Evolutionary conservation across 2,888 invertebrate species (phyloP).

Genomic region (Cephus spinipes): DNA sequence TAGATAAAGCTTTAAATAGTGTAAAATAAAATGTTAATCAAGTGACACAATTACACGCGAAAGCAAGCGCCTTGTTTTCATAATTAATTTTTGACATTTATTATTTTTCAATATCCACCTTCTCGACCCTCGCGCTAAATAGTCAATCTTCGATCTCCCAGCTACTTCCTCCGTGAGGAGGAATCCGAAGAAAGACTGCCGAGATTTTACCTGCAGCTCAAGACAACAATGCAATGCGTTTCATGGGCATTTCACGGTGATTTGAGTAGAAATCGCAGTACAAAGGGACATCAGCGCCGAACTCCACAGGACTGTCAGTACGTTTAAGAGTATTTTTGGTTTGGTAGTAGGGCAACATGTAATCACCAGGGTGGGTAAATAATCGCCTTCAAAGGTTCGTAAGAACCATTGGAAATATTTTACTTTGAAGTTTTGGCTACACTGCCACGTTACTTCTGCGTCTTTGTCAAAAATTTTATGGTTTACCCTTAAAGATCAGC

Average conservation of each 20-base stretch:
- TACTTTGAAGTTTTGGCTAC: slow-evolving; percentile 2
- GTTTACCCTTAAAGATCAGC: slow-evolving; percentile 33
- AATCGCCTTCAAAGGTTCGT: slow-evolving; percentile 38
- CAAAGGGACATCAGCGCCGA: slow-evolving; percentile 48
- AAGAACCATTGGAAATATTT: slow-evolving; percentile 2
- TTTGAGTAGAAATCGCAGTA: slow-evolving; percentile 61
- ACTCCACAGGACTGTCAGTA: slow-evolving; percentile 29
- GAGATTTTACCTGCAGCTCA: slow-evolving; percentile 10
- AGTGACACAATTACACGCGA: background rate
- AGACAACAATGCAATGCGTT: slow-evolving; percentile 50
- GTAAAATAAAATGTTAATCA: slow-evolving; percentile 2
- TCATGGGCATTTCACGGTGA: slow-evolving; percentile 61
- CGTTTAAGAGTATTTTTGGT: slow-evolving; percentile 31
- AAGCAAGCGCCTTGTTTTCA: too few species aligned
- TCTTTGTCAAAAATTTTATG: slow-evolving; percentile 45
- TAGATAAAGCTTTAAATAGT: slow-evolving; percentile 10
- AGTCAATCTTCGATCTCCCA: background rate
- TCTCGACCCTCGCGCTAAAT: background rate
- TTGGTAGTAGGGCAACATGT: slow-evolving; percentile 41
- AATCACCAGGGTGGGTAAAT: slow-evolving; percentile 51
- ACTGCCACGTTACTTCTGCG: slow-evolving; percentile 11
- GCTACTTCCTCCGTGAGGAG: background rate
- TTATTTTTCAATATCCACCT: background rate
- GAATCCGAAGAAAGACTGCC: slow-evolving; percentile 7
- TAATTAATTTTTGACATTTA: too few species aligned